phyloP scores from a whole-genome alignment of 2,113 vertebrate species.

The Stictonetta naevosa region DNA sequence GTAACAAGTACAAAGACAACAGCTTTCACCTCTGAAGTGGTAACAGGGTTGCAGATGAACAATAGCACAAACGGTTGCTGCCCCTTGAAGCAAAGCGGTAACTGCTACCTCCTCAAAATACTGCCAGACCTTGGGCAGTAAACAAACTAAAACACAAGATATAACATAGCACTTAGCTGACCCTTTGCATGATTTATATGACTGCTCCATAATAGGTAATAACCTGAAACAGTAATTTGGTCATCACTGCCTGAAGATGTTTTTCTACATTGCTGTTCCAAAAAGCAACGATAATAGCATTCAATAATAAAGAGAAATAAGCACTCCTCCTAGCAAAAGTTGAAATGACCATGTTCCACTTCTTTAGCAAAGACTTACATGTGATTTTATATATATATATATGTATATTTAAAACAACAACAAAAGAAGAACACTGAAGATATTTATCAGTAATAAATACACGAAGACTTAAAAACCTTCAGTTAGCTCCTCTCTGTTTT shows the following conservation, averaged over 20 bases:
- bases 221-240: neutral
- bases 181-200: neutral
- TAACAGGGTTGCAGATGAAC: neutral
- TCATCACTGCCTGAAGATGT: neutral
- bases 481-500: neutral
- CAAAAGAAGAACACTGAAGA: neutral
- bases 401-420: neutral
- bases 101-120: neutral
- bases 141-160: neutral
- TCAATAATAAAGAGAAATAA: neutral
- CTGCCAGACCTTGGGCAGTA: neutral
- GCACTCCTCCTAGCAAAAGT: neutral
- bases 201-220: neutral
- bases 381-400: neutral
- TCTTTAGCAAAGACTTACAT: neutral
- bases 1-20: neutral
- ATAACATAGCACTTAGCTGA: neutral
- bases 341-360: neutral
- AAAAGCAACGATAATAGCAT: neutral
- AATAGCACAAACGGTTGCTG: neutral
- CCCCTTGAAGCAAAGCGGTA: neutral
- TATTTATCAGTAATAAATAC: neutral
- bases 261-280: neutral
- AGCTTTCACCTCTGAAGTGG: neutral
- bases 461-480: neutral